These are phyloP conservation scores for Hirudo medicinalis DNA, from an alignment of 1,140 invertebrate species.

Conservation along the genomic window DNA sequence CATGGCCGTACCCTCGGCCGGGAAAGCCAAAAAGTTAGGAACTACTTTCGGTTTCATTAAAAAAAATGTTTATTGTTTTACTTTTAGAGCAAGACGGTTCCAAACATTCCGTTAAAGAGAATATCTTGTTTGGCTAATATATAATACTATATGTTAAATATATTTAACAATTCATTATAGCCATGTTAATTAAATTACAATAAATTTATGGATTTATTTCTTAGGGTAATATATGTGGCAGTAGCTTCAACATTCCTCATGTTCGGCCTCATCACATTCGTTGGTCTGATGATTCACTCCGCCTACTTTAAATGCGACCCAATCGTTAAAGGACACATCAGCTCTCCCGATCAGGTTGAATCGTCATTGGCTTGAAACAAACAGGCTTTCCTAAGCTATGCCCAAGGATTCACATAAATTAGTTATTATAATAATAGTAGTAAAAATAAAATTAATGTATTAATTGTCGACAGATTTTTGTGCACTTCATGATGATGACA, in stretches of 20 bases:
- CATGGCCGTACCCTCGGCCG: constrained; percentile 9
- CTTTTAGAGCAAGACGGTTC: no score
- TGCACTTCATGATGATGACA: constrained; percentile 12
- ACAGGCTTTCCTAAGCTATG: background rate
- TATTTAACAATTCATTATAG: background rate
- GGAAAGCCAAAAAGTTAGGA: background rate
- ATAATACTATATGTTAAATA: no score
- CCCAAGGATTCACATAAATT: background rate
- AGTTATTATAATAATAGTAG: background rate
- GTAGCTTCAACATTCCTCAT: background rate
- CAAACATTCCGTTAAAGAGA: no score
- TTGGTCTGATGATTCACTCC: constrained; percentile 11
- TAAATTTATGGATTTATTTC: background rate
- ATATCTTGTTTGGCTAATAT: no score
- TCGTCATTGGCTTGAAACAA: background rate
- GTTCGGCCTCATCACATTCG: background rate
- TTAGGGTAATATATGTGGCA: constrained; percentile 7
- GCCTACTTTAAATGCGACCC: constrained; percentile 12
- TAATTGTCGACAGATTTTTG: background rate
- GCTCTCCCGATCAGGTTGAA: background rate
- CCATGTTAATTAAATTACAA: background rate
- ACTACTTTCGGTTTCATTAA: background rate
- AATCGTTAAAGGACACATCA: constrained; percentile 5
- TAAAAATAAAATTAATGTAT: background rate
- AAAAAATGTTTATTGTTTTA: no score